Percentiles rank a stretch among this genome's conserved stretches.
These are phyloP conservation scores for Crenuchus spilurus DNA, from an alignment of 2,797 vertebrate species.

Conservation along the genomic window DNA sequence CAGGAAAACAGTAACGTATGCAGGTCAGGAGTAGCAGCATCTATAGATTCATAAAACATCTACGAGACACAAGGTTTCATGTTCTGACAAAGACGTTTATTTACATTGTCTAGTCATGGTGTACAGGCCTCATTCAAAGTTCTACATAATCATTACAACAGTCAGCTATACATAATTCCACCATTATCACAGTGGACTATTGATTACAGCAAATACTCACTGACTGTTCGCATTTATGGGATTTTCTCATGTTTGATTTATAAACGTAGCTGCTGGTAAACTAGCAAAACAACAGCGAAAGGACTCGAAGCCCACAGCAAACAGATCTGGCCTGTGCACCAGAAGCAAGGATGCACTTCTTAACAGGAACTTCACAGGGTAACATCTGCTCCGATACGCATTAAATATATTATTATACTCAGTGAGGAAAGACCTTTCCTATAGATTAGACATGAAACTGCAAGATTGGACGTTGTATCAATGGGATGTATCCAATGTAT, in stretches of 20 bases:
- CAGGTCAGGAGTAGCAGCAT: too few species aligned
- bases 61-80: background rate
- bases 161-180: background rate
- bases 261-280: background rate
- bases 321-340: background rate
- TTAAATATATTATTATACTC: conserved; percentile 4
- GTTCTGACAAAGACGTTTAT: conserved; percentile 34
- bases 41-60: too few species aligned
- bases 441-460: background rate
- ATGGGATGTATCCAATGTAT: background rate
- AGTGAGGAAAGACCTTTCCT: background rate
- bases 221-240: background rate
- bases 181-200: background rate
- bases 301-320: conserved; percentile 5
- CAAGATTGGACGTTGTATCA: conserved; percentile 6
- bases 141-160: background rate
- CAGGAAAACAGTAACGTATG: too few species aligned
- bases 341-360: conserved; percentile 1
- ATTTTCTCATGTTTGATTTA: background rate
- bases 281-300: conserved; percentile 19
- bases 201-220: background rate
- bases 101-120: conserved; percentile 24
- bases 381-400: conserved; percentile 21
- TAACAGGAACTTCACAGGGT: background rate
- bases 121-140: conserved; percentile 15